Evolutionary conservation across 64 coral and sea anemone species (phyloP).

Genomic region (Trachythela sp.): DNA sequence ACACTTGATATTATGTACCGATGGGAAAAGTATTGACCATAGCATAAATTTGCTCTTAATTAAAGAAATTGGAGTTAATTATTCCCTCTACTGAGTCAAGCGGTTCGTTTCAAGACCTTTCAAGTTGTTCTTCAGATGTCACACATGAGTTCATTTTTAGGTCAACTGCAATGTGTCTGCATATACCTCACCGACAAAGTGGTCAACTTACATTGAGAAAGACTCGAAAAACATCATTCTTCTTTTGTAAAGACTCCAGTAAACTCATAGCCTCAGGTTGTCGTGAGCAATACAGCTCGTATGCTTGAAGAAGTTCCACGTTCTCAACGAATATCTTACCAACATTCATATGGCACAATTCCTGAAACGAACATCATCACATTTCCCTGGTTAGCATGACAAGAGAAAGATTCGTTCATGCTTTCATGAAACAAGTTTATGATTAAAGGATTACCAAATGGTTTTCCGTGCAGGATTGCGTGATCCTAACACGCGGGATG

Average conservation of each 20-base stretch:
- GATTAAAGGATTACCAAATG: too few species aligned
- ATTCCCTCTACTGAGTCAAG: too few species aligned
- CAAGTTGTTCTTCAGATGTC: not conserved
- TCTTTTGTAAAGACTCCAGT: slow-evolving; percentile 92
- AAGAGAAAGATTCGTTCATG: too few species aligned
- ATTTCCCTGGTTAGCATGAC: too few species aligned
- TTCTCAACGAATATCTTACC: slow-evolving; percentile 81
- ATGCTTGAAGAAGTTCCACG: slow-evolving; percentile 88
- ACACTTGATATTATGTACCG: too few species aligned
- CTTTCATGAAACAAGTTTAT: too few species aligned
- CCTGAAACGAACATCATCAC: slow-evolving; percentile 31
- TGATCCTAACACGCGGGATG: too few species aligned
- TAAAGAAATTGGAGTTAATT: not conserved
- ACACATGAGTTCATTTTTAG: too few species aligned
- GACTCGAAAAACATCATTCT: slow-evolving; percentile 79
- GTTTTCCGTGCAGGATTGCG: too few species aligned
- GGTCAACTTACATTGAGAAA: slow-evolving; percentile 76
- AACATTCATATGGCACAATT: slow-evolving; percentile 81
- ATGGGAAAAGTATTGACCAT: too few species aligned
- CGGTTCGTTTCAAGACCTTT: not conserved
- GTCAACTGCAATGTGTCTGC: too few species aligned
- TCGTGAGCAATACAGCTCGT: slow-evolving; percentile 93
- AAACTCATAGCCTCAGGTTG: slow-evolving; percentile 51
- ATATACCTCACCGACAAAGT: not conserved
- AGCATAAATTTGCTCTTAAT: too few species aligned